Percentiles rank a stretch among this genome's conserved stretches.
phyloP scores from a whole-genome alignment of 2,113 vertebrate genomes.

The Phodopus roborovskii region DNA sequence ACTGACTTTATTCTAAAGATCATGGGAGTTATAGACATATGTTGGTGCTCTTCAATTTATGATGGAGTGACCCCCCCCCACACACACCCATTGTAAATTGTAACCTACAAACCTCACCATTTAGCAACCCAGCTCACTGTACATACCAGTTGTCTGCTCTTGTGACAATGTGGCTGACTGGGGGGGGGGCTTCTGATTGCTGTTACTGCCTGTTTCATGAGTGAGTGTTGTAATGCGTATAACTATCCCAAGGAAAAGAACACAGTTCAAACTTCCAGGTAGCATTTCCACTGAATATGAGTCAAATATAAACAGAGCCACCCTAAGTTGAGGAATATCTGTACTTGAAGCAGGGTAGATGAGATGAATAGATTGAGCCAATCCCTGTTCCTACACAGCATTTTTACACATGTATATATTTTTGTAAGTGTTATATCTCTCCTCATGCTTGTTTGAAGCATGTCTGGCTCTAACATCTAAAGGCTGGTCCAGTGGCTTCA shows the following conservation, averaged over 20 bases:
- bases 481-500: neutral
- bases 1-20: slow-evolving; percentile 20
- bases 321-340: neutral
- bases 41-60: neutral
- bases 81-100: neutral
- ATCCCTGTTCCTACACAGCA: neutral
- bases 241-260: neutral
- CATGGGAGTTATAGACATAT: neutral
- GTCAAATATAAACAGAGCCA: neutral
- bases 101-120: neutral
- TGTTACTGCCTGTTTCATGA: neutral
- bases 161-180: neutral
- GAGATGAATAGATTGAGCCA: neutral
- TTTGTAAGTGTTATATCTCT: neutral
- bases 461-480: neutral
- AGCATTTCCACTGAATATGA: neutral
- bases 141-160: neutral
- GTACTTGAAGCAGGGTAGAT: neutral
- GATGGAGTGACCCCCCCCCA: neutral
- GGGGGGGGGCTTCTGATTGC: neutral
- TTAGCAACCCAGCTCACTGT: neutral
- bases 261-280: neutral
- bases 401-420: neutral
- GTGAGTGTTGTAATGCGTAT: too few species aligned
- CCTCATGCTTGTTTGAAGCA: neutral